Evolutionary conservation across 2,888 invertebrate genomes (phyloP).

Genomic region (Sphaerophoria rueppellii): DNA sequence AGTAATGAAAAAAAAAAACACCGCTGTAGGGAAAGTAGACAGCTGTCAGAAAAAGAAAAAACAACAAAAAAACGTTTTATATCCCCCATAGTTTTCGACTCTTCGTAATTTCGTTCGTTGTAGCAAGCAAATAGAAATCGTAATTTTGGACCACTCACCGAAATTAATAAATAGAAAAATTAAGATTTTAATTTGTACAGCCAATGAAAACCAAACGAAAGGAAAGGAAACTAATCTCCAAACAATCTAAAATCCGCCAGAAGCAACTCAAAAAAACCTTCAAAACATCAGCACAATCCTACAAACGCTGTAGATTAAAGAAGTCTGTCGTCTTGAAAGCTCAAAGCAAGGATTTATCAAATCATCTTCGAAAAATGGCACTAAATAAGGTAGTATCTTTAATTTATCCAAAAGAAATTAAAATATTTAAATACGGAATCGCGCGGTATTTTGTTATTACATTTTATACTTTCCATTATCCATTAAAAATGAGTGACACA

Average conservation of each 20-base stretch:
- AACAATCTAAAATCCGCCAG: background rate
- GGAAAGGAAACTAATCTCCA: background rate
- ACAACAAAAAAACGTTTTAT: too few relatives aligned
- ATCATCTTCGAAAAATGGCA: slow-evolving; percentile 4
- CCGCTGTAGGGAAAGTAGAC: too few relatives aligned
- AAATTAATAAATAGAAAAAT: too few relatives aligned
- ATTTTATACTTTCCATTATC: background rate
- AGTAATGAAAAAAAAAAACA: too few relatives aligned
- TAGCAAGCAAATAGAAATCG: too few relatives aligned
- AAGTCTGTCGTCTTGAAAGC: background rate
- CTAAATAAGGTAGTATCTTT: slow-evolving; percentile 50
- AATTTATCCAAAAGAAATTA: background rate
- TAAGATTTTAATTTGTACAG: background rate
- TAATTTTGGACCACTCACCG: too few relatives aligned
- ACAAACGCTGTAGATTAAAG: background rate
- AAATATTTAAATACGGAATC: background rate
- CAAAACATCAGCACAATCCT: background rate
- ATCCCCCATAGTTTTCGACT: too few relatives aligned
- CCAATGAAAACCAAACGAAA: slow-evolving; percentile 24
- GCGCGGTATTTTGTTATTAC: background rate
- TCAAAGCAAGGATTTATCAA: background rate
- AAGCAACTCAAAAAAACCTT: slow-evolving; percentile 1
- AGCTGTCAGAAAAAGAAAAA: too few relatives aligned
- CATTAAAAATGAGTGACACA: background rate
- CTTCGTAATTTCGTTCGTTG: too few relatives aligned